Evolutionary conservation across 2,113 vertebrate genomes (phyloP).

Genomic region (Channa argus): DNA sequence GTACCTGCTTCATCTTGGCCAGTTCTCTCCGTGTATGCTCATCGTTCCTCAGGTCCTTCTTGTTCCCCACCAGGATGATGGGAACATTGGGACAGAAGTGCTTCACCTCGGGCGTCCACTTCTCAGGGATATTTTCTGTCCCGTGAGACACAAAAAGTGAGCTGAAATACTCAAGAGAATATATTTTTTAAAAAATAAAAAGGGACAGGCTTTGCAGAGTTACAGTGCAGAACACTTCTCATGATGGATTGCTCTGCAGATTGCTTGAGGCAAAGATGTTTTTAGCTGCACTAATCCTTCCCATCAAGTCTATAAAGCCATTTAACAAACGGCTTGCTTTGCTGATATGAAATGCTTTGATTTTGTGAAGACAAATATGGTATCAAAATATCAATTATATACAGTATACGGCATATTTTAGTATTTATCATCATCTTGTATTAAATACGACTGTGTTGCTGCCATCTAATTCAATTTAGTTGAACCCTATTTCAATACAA

Average conservation of each 20-base stretch:
- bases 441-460: not conserved
- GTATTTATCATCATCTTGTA: fast-evolving
- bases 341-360: constrained; percentile 4
- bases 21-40: constrained; percentile 94
- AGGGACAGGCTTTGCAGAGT: constrained; percentile 42
- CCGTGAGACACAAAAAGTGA: constrained; percentile 42
- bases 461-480: not conserved
- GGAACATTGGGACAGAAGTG: constrained; percentile 99
- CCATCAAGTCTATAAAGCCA: constrained; percentile 55
- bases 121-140: constrained; percentile 97
- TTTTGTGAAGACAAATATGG: constrained; percentile 17
- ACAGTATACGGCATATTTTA: not conserved
- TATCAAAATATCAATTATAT: not conserved
- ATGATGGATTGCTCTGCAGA: constrained; percentile 67
- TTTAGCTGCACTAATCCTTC: constrained; percentile 65
- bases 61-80: constrained; percentile 98
- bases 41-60: constrained; percentile 96
- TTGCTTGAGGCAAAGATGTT: constrained; percentile 58
- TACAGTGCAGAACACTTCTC: constrained; percentile 43
- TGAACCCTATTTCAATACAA: not conserved
- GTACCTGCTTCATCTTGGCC: constrained; percentile 98
- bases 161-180: constrained; percentile 24
- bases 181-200: constrained; percentile 18
- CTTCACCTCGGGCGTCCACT: constrained; percentile 98
- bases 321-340: constrained; percentile 38